phyloP scores from a whole-genome alignment of 2,113 vertebrate species.

The Vulpes lagopus region DNA sequence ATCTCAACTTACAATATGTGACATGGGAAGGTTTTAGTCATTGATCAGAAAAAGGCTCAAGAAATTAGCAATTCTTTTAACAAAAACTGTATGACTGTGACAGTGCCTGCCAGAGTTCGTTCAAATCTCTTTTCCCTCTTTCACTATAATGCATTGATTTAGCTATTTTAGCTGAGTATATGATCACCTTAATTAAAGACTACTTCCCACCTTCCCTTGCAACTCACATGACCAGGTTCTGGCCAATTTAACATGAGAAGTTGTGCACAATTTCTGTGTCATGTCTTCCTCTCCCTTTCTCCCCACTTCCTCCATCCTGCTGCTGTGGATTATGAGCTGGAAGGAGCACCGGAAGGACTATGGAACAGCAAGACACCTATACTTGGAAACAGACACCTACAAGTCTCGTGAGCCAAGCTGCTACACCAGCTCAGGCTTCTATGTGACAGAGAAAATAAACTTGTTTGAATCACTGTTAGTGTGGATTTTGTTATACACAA shows the following conservation, averaged over 20 bases:
- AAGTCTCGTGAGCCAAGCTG: not conserved
- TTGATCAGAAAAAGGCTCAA: slow-evolving; percentile 17
- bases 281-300: not conserved
- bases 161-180: not conserved
- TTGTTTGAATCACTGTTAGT: not conserved
- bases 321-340: not conserved
- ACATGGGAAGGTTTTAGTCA: not conserved
- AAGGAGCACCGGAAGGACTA: too few species aligned
- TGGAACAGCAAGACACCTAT: not conserved
- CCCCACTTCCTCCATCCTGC: not conserved
- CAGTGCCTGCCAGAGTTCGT: not conserved
- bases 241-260: not conserved
- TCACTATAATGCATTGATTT: not conserved
- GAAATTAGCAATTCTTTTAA: not conserved
- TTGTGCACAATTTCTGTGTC: not conserved
- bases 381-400: not conserved
- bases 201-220: not conserved
- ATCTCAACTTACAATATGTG: not conserved
- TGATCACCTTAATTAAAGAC: not conserved
- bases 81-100: not conserved
- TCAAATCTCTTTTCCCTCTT: not conserved
- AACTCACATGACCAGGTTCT: not conserved
- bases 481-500: not conserved
- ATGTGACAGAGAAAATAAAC: not conserved
- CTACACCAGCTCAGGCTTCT: not conserved